These are phyloP conservation scores for Acomys russatus DNA, from an alignment of 2,797 vertebrate genomes.

Conservation along the genomic window DNA sequence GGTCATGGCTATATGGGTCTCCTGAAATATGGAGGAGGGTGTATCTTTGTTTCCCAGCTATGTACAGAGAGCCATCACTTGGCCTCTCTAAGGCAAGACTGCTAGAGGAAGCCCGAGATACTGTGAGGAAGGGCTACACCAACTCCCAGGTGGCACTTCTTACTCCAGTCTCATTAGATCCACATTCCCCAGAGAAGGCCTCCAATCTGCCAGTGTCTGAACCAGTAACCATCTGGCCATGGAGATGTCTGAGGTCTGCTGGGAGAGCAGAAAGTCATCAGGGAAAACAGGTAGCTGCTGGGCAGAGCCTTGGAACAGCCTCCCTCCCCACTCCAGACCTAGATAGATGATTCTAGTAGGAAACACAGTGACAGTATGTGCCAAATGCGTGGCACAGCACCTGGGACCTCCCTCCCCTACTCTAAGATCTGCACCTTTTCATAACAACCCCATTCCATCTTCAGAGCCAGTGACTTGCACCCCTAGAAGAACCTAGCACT, in stretches of 20 bases:
- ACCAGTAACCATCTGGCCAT: neutral
- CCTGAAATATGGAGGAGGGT: neutral
- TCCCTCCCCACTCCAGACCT: too few relatives aligned
- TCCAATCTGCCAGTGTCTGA: neutral
- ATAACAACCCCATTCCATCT: neutral
- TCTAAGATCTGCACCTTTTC: neutral
- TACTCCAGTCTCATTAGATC: neutral
- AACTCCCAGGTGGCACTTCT: neutral
- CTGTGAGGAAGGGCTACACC: too few relatives aligned
- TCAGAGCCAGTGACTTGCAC: neutral
- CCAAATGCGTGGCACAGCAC: too few relatives aligned
- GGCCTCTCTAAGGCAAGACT: neutral
- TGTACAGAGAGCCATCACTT: neutral
- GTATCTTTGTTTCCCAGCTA: neutral
- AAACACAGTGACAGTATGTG: neutral
- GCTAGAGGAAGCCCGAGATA: neutral
- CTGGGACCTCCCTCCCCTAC: neutral
- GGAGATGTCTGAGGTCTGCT: neutral
- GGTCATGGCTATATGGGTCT: neutral
- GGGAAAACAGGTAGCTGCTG: neutral
- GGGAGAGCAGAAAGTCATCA: neutral
- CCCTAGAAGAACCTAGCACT: neutral
- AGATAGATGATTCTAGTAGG: neutral
- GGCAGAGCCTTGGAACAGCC: neutral
- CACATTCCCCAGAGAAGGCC: neutral